phyloP scores from a whole-genome alignment of 2,888 invertebrate genomes.

The Lordiphosa fenestrarum region DNA sequence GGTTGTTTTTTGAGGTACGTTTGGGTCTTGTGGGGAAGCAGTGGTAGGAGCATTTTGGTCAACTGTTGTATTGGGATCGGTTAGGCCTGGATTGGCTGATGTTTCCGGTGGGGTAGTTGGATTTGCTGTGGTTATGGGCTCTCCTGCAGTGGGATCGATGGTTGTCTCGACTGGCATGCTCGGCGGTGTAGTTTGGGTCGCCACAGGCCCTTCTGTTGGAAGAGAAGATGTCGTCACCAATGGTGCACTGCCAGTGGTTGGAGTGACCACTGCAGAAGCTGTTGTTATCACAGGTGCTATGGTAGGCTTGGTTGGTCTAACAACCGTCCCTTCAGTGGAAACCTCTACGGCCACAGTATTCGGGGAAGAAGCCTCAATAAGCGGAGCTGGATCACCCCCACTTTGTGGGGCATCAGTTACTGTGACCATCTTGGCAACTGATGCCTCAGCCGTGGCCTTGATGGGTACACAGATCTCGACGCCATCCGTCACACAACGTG shows the following conservation, averaged over 20 bases:
- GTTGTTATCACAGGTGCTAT: conserved; percentile 22
- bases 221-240: conserved; percentile 1
- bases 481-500: conserved; percentile 76
- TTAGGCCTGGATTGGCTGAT: conserved; percentile 15
- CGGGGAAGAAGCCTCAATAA: conserved; percentile 15
- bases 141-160: conserved; percentile 8
- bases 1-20: conserved; percentile 21
- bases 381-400: conserved; percentile 23
- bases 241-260: conserved; percentile 21
- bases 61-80: conserved; percentile 17
- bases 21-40: conserved; percentile 19
- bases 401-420: conserved; percentile 39
- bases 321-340: conserved; percentile 20
- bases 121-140: conserved; percentile 10
- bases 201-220: no score
- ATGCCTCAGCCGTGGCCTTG: conserved; percentile 37
- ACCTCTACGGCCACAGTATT: neutral
- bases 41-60: conserved; percentile 24
- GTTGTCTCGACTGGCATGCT: conserved; percentile 29
- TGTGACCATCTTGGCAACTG: conserved; percentile 56
- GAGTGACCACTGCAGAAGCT: conserved; percentile 21
- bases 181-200: conserved; percentile 17
- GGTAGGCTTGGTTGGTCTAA: conserved; percentile 5
- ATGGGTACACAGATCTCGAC: conserved; percentile 70
- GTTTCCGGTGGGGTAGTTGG: conserved; percentile 28